phyloP scores from a whole-genome alignment of 2,797 vertebrate genomes.

The Falco columbarius region DNA sequence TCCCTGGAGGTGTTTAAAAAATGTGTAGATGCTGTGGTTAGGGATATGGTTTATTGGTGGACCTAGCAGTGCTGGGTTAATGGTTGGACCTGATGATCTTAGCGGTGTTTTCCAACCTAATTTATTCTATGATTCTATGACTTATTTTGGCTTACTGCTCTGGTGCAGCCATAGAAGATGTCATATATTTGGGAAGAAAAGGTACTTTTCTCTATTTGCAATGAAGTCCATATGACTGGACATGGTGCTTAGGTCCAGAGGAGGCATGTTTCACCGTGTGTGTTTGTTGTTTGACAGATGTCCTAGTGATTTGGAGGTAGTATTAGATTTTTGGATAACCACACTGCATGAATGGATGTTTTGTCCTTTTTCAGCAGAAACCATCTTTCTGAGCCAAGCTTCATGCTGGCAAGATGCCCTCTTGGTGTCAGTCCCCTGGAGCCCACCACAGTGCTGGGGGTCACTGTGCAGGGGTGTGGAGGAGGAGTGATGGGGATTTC shows the following conservation, averaged over 20 bases:
- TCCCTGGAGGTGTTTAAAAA: too few species aligned
- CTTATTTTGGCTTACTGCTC: neutral
- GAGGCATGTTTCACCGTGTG: neutral
- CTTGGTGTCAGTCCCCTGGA: neutral
- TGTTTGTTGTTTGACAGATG: neutral
- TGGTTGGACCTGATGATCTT: too few species aligned
- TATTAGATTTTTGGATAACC: neutral
- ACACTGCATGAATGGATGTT: neutral
- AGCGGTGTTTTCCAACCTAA: too few species aligned
- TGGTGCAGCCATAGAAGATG: neutral
- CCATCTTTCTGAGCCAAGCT: neutral
- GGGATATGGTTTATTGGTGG: too few species aligned
- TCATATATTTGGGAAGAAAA: neutral
- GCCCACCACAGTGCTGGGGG: fast-evolving
- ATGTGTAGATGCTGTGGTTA: too few species aligned
- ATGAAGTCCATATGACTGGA: neutral
- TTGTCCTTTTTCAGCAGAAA: neutral
- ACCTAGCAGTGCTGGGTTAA: too few species aligned
- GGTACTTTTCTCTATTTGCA: neutral
- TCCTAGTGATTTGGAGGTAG: neutral
- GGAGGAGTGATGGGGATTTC: neutral
- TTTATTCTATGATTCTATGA: neutral
- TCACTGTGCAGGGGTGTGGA: neutral
- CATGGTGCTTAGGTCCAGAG: neutral
- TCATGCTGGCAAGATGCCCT: neutral